These are phyloP conservation scores for Scolanthus callimorphus DNA, from an alignment of 92 coral and sea anemone genomes.

Conservation along the genomic window DNA sequence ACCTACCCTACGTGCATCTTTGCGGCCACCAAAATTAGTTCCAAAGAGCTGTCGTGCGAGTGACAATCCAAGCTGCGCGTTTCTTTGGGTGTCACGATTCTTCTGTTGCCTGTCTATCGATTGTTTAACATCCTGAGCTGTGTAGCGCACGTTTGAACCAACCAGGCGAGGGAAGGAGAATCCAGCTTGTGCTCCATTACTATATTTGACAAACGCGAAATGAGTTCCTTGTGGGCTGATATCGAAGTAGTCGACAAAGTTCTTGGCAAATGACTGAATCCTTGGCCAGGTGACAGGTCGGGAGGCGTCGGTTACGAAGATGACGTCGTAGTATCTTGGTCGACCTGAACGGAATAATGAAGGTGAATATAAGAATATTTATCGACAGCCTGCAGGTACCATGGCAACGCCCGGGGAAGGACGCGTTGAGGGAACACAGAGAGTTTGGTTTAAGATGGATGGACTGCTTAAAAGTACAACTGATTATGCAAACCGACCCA, in stretches of 20 bases:
- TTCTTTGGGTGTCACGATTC: not conserved
- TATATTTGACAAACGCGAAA: constrained; percentile 4
- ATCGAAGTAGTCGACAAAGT: constrained; percentile 7
- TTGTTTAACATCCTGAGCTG: not conserved
- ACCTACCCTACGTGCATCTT: constrained; percentile 7
- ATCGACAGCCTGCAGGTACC: not conserved
- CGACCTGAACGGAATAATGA: no score
- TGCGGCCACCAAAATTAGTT: constrained; percentile 1
- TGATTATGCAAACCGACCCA: no score
- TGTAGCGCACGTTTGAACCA: not conserved
- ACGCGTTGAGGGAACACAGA: not conserved
- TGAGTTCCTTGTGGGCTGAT: constrained; percentile 14
- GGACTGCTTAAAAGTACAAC: no score
- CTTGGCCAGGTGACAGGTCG: constrained; percentile 2
- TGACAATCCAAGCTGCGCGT: not conserved
- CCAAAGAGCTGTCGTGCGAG: not conserved
- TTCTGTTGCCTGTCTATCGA: not conserved
- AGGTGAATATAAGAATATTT: no score
- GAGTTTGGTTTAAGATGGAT: no score
- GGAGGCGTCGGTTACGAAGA: constrained; percentile 11
- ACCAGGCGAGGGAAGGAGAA: constrained; percentile 1
- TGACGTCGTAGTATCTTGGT: constrained; percentile 2
- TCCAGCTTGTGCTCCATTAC: not conserved
- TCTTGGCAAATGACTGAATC: constrained; percentile 6
- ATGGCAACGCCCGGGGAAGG: not conserved